Conservation (phyloP, 2,113 vertebrate genomes). For the Centropus unirufus region DNA sequence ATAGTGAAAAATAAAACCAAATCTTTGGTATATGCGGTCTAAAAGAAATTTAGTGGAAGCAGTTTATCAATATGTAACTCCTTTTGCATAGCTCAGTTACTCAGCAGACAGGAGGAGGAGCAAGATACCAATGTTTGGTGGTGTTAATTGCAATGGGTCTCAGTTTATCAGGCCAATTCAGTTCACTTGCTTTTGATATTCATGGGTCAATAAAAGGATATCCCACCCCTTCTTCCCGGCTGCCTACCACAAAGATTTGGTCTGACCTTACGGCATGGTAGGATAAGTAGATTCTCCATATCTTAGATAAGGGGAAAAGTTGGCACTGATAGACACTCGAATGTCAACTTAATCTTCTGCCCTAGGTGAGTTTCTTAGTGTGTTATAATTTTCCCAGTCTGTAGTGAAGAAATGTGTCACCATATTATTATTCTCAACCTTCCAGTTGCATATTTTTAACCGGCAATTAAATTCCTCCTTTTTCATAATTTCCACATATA, state of each 20-base stretch:
- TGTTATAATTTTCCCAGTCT: not conserved
- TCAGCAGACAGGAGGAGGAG: not conserved
- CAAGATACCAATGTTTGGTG: not conserved
- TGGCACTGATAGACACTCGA: not conserved
- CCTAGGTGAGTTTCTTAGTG: not conserved
- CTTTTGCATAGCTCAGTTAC: not conserved
- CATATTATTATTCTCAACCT: not conserved
- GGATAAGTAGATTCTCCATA: not conserved
- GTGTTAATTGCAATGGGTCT: not conserved
- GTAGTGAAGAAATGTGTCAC: not conserved
- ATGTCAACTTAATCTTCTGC: not conserved
- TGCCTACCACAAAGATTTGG: not conserved
- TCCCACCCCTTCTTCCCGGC: not conserved
- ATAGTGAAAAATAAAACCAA: not conserved
- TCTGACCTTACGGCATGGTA: not conserved
- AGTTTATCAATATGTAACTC: accelerated
- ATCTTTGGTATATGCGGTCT: not conserved
- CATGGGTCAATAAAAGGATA: not conserved
- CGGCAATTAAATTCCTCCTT: not conserved
- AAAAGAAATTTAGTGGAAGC: not conserved
- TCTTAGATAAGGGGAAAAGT: not conserved
- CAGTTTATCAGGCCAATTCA: not conserved
- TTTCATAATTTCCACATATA: not conserved
- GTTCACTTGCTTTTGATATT: not conserved
- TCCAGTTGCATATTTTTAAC: not conserved